These are phyloP conservation scores for Progne subis DNA, from an alignment of 2,113 vertebrate species.

Conservation along the genomic window DNA sequence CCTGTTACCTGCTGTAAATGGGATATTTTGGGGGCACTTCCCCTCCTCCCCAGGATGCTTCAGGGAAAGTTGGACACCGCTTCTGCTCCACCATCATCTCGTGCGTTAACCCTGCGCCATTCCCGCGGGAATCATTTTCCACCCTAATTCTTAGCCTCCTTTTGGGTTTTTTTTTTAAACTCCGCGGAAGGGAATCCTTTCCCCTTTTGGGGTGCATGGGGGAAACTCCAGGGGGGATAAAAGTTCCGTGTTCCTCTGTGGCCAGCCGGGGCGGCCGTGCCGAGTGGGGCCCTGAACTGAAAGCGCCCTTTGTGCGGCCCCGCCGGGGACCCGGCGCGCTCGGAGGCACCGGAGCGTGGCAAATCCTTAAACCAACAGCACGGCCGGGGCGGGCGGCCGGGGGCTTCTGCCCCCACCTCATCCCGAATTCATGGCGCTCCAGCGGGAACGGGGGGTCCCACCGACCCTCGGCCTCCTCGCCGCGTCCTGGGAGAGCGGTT, in stretches of 20 bases:
- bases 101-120: fast-evolving
- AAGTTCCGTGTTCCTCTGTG: not conserved
- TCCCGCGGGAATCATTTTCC: not conserved
- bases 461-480: fast-evolving
- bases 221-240: not conserved
- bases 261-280: not conserved
- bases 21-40: not conserved
- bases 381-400: not conserved
- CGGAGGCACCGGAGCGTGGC: not conserved
- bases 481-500: fast-evolving
- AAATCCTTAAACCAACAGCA: constrained; percentile 38
- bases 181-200: not conserved
- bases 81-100: fast-evolving
- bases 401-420: not conserved
- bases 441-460: fast-evolving
- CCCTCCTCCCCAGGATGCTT: not conserved
- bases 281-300: constrained; percentile 36
- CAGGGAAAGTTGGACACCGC: not conserved
- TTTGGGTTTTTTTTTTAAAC: not conserved
- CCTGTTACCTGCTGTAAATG: not conserved
- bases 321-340: not conserved
- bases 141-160: not conserved
- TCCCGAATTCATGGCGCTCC: not conserved
- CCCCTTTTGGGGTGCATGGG: fast-evolving
- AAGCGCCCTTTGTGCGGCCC: constrained; percentile 1